phyloP scores from a whole-genome alignment of 1,140 invertebrate genomes.

The Panagrolaimus sp. region DNA sequence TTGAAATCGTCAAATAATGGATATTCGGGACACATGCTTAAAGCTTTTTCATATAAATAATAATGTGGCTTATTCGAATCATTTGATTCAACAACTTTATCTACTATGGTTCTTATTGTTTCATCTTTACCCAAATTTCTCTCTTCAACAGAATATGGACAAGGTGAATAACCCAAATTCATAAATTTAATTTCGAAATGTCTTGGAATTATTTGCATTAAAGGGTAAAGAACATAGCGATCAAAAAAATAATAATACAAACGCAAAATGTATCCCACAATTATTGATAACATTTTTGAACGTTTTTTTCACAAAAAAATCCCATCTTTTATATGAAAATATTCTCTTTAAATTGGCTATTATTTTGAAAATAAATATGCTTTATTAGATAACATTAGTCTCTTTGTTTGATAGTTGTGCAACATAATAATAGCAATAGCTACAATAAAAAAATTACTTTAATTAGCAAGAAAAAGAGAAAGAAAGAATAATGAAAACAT shows the following conservation, averaged over 20 bases:
- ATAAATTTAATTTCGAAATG: constrained; percentile 25
- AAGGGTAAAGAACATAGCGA: constrained; percentile 27
- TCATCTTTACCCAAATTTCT: not conserved
- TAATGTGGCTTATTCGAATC: constrained; percentile 23
- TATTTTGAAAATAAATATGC: too few species aligned
- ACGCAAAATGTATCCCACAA: not conserved
- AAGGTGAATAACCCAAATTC: constrained; percentile 30
- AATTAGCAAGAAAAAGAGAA: too few species aligned
- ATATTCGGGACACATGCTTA: constrained; percentile 33
- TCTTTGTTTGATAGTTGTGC: too few species aligned
- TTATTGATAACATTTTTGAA: not conserved
- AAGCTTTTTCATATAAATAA: constrained; percentile 33
- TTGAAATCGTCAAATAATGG: constrained; percentile 16
- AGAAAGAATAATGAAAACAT: too few species aligned
- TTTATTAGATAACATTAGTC: too few species aligned
- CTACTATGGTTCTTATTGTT: not conserved
- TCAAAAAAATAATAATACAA: constrained; percentile 36
- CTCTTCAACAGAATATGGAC: not conserved
- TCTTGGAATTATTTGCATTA: constrained; percentile 20
- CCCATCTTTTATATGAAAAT: too few species aligned
- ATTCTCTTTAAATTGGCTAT: too few species aligned
- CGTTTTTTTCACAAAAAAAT: too few species aligned
- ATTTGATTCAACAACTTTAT: not conserved
- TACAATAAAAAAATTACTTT: too few species aligned
- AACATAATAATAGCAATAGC: too few species aligned